Base-by-base conservation (phyloP, 2,888 invertebrate species). In the Agrotis clavis region DNA sequence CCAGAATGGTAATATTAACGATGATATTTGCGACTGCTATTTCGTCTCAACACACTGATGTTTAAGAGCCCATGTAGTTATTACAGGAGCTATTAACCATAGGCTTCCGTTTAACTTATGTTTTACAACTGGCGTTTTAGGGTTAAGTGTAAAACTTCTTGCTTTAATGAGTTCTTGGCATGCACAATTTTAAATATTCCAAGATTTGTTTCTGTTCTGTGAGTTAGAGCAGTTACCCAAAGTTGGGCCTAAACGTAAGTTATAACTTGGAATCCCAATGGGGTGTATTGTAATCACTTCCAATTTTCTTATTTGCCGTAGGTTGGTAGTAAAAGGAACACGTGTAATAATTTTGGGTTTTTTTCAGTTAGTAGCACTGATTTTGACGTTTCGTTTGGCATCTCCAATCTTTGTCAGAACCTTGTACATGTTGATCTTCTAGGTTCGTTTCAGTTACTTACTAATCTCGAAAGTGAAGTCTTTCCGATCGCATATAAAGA, bases 121-220 rank as follows among this genome's bases (percentile, higher is more conserved):
- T 60, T 79, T 77, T 67, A 80, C 69, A 67, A 77, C 67, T 66
- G 25, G 30, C 56, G 66, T 67, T 77, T 80, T 77, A 74, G 68
- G 67, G 77, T 77, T 79, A 77, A 77, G 72, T 68, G 67, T 72
- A 77, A 81, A 67, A 78, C 61, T 74, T 74, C 41, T 56, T 53
- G 62, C 50, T 72, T 67, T 71, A 76, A 81, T 72, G 47, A 25
- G 21, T 72, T 67, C 64, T 62, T 65, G n/a, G 64, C 77, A 65
- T 77, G 77, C 50, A 45, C 5, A 45, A 50, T 30, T 68, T 68
- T 41, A 51, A 57, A 19, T 7, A 25, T 74, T 51, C 30, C 11
- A 5, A 14, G 16, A 47, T 51, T 54, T n/a, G n/a, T 54, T 61
- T 30, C 6, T 68, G 14, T 4, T 2, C 19, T 41, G 30, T 25